Conservation (phyloP, 2,888 invertebrate species). For the Trichogramma evanescens region DNA sequence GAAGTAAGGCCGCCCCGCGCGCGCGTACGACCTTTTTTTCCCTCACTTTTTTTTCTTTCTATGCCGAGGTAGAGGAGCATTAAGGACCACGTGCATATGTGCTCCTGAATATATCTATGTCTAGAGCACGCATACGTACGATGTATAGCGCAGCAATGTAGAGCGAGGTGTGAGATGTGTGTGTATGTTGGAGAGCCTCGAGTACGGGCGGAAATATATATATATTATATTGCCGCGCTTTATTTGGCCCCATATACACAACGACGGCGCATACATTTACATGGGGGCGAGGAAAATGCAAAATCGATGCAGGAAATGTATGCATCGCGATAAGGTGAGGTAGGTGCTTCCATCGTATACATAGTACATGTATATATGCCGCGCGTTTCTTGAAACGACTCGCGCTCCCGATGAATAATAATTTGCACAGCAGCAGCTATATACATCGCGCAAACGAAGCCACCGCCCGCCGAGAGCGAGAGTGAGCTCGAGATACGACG, state of each 20-base stretch:
- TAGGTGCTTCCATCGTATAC: too few species aligned
- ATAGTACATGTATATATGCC: background rate
- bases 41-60: background rate
- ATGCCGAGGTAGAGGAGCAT: too few species aligned
- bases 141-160: too few species aligned
- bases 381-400: slow-evolving; percentile 10
- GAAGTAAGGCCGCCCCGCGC: slow-evolving; percentile 11
- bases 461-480: background rate
- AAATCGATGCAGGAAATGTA: slow-evolving; percentile 20
- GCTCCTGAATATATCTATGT: too few species aligned
- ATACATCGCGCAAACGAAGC: background rate
- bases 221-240: background rate
- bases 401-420: slow-evolving; percentile 13
- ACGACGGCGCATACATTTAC: background rate
- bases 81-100: too few species aligned
- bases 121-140: too few species aligned
- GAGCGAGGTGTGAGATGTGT: too few species aligned
- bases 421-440: slow-evolving; percentile 1
- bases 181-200: background rate
- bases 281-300: slow-evolving; percentile 8
- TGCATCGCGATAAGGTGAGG: slow-evolving; percentile 13
- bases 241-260: too few species aligned
- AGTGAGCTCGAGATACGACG: too few species aligned
- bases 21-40: slow-evolving; percentile 2
- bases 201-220: background rate